Percentiles rank a stretch among this genome's conserved stretches.
Evolutionary conservation across 2,113 vertebrate species (phyloP).

Genomic region (Labeo rohita): DNA sequence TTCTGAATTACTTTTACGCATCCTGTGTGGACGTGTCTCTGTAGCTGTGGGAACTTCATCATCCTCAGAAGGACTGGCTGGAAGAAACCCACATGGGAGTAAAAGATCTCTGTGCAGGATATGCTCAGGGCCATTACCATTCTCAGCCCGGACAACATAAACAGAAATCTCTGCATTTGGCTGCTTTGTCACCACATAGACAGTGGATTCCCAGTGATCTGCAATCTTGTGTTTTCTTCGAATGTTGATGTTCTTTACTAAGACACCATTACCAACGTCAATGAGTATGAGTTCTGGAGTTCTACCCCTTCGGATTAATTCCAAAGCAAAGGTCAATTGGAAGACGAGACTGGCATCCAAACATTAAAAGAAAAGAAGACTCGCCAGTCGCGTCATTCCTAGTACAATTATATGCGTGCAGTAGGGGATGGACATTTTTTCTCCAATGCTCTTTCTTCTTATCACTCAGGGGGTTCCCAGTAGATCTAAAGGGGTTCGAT

Average conservation of each 20-base stretch:
- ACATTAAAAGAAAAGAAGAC: constrained; percentile 51
- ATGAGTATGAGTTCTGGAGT: constrained; percentile 29
- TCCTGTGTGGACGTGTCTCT: not conserved
- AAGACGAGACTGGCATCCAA: constrained; percentile 47
- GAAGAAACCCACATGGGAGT: constrained; percentile 49
- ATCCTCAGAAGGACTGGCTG: not conserved
- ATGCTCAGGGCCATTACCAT: constrained; percentile 17
- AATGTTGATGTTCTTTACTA: constrained; percentile 41
- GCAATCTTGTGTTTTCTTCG: constrained; percentile 42
- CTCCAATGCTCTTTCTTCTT: constrained; percentile 49
- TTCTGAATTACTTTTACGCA: not conserved
- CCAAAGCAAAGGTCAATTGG: constrained; percentile 50
- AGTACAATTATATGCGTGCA: constrained; percentile 54
- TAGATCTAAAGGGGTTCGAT: constrained; percentile 33
- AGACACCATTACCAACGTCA: constrained; percentile 37
- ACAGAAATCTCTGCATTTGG: constrained; percentile 32
- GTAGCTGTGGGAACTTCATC: not conserved
- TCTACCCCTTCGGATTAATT: constrained; percentile 22
- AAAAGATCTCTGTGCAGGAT: constrained; percentile 31
- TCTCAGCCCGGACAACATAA: constrained; percentile 42
- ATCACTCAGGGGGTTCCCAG: constrained; percentile 43
- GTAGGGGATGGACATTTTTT: constrained; percentile 43
- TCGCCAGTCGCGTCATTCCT: too few species aligned
- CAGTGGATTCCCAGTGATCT: constrained; percentile 42
- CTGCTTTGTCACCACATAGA: constrained; percentile 34